phyloP scores from a whole-genome alignment of 2,113 vertebrate genomes.

The Nerophis lumbriciformis region DNA sequence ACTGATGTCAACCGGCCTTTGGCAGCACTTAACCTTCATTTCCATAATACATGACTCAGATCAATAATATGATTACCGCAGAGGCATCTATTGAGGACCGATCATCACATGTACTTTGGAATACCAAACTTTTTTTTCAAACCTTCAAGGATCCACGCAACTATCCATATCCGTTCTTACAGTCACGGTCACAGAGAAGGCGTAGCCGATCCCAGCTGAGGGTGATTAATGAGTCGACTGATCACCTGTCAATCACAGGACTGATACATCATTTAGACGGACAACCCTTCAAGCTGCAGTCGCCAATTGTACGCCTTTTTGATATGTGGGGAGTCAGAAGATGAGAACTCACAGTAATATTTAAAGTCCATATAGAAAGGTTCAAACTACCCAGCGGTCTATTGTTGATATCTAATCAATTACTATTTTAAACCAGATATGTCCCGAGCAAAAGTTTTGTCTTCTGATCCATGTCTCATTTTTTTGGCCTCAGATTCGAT shows the following conservation, averaged over 20 bases:
- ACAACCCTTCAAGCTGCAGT: background rate
- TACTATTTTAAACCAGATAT: no score
- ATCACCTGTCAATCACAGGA: background rate
- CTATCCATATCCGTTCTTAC: background rate
- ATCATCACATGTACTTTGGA: background rate
- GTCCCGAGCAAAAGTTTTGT: no score
- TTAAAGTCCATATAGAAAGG: no score
- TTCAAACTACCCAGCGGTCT: no score
- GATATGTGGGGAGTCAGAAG: background rate
- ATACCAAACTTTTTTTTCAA: background rate
- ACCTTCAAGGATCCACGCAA: background rate
- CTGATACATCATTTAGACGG: background rate
- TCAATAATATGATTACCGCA: constrained; percentile 18
- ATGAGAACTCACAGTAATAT: background rate
- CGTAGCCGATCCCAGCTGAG: background rate
- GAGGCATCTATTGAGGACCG: background rate
- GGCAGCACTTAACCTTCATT: constrained; percentile 46
- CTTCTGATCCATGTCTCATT: no score
- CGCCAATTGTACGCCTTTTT: background rate
- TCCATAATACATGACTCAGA: constrained; percentile 19
- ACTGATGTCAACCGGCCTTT: constrained; percentile 24
- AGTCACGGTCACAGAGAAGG: background rate
- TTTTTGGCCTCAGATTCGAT: no score
- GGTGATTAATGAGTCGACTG: background rate
- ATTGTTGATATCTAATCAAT: no score